phyloP scores from a whole-genome alignment of 2,797 vertebrate species.

The Coreius guichenoti region DNA sequence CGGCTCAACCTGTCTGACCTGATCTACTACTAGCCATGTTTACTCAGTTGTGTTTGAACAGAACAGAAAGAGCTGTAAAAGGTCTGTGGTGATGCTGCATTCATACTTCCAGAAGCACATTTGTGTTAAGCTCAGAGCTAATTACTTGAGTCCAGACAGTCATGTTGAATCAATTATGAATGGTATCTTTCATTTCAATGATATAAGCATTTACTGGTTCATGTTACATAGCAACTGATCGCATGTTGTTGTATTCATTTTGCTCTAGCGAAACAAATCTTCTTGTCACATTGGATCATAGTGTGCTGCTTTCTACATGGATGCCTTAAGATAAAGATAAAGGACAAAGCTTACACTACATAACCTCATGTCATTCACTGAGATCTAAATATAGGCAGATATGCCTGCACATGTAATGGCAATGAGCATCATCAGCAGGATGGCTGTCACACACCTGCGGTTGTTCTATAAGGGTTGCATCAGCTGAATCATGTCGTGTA shows the following conservation, averaged over 20 bases:
- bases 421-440: neutral
- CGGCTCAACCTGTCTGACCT: slow-evolving; percentile 48
- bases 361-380: slow-evolving; percentile 1
- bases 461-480: neutral
- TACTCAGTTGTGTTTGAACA: neutral
- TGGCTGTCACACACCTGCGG: neutral
- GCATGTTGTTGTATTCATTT: neutral
- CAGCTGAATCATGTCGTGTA: neutral
- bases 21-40: slow-evolving; percentile 18
- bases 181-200: slow-evolving; percentile 44
- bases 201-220: slow-evolving; percentile 25
- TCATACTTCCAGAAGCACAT: slow-evolving; percentile 17
- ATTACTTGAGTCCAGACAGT: slow-evolving; percentile 30
- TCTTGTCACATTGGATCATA: neutral
- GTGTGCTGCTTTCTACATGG: neutral
- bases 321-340: neutral
- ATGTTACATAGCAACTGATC: slow-evolving; percentile 23
- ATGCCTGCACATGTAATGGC: neutral
- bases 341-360: neutral
- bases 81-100: neutral
- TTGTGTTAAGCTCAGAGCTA: neutral
- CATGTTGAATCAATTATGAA: slow-evolving; percentile 44
- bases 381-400: neutral
- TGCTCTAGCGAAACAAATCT: neutral
- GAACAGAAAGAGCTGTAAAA: neutral